Base-by-base conservation (phyloP, 2,888 invertebrate species). In the Drosophila dives region DNA sequence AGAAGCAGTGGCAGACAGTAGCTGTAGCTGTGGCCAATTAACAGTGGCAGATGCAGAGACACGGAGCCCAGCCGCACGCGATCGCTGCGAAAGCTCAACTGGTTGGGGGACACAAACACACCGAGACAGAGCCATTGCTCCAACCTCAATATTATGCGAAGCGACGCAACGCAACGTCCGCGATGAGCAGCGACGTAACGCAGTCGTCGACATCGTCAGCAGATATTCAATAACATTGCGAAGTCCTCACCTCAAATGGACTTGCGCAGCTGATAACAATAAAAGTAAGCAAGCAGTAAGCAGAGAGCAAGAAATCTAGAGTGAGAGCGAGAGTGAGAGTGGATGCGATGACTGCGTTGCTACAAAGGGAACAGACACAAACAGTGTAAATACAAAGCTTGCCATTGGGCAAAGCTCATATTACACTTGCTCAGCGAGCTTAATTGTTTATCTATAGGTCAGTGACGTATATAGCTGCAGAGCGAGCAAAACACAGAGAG, bases 81-180 rank as follows among this genome's bases (percentile, higher is more conserved):
- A 89, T 89, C 87, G 82, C 89, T 84, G 82, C 87, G 76, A 89
- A 86, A 90, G 83, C 90, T 90, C 90, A 90, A 90, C 87, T 90
- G 89, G 80, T 82, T 80, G 71, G 76, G 64, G 80, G 67, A 79
- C 75, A 78, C 77, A 67, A 61, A 64, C 23, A 75, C 58, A 62
- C 61, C 51, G 54, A 50, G 72, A 51, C 77, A 72, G 64, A 78
- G 77, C 72, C 80, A 40, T 59, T 33, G 75, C 48, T 76, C 61
- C 56, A 75, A 55, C 49, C 55, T 56, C 36, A 55, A n/a, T 33
- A 32, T 45, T 23, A 45, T 56, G 76, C 80, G 76, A 85, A 75
- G 72, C 81, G 79, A 79, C 64, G 56, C 23, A n/a, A 36, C 54
- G 55, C 38, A 38, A 40, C 38, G 55, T 40, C 29, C 29, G 65